phyloP scores from a whole-genome alignment of 2,888 invertebrate genomes.

The Myathropa florea region DNA sequence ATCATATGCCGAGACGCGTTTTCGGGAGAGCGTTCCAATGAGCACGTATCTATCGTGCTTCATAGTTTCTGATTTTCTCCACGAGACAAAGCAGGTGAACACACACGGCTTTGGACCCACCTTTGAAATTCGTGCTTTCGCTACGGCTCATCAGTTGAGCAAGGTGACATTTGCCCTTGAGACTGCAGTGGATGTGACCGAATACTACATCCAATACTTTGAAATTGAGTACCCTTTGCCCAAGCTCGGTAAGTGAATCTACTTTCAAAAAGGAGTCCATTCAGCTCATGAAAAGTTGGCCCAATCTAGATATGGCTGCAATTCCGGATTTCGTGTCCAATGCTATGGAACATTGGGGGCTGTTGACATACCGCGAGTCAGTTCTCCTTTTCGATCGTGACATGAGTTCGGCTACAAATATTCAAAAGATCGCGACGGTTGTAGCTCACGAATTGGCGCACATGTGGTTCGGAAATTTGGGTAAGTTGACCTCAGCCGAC shows the following conservation, averaged over 20 bases:
- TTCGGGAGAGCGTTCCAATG: slow-evolving; percentile 93
- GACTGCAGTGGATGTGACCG: slow-evolving; percentile 87
- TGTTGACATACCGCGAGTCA: slow-evolving; percentile 94
- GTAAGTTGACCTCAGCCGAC: slow-evolving; percentile 79
- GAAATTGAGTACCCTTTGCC: slow-evolving; percentile 91
- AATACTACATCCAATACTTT: slow-evolving; percentile 92
- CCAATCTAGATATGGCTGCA: slow-evolving; percentile 76
- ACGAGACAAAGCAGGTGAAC: slow-evolving; percentile 81
- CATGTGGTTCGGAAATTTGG: slow-evolving; percentile 95
- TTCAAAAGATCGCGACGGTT: slow-evolving; percentile 88
- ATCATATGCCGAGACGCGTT: slow-evolving; percentile 85
- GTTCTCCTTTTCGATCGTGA: slow-evolving; percentile 88
- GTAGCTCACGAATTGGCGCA: slow-evolving; percentile 96
- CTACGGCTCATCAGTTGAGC: slow-evolving; percentile 87
- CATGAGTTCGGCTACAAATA: slow-evolving; percentile 88
- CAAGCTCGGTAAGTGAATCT: slow-evolving; percentile 87
- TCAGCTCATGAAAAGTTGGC: slow-evolving; percentile 20
- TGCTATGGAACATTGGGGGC: slow-evolving; percentile 98
- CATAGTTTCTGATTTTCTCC: slow-evolving; percentile 92
- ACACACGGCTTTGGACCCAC: slow-evolving; percentile 82
- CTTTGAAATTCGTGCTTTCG: slow-evolving; percentile 87
- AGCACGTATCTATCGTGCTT: slow-evolving; percentile 96
- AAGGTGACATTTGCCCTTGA: slow-evolving; percentile 89
- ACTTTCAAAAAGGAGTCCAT: not conserved
- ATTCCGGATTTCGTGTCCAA: slow-evolving; percentile 82